phyloP scores from a whole-genome alignment of 1,140 invertebrate genomes.

The Penaeus japonicus region DNA sequence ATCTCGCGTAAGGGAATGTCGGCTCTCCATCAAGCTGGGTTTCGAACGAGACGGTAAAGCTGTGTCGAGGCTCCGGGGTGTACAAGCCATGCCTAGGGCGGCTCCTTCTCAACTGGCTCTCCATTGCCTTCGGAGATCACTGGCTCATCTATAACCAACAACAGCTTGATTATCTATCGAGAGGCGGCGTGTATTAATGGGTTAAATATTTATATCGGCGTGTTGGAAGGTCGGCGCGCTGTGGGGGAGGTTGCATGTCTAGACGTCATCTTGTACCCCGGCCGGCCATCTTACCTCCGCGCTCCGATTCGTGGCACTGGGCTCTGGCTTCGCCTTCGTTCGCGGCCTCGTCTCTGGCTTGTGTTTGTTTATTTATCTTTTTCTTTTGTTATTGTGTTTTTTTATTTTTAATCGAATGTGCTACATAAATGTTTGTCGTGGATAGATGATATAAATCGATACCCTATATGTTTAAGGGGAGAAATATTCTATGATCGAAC shows the following conservation, averaged over 20 bases:
- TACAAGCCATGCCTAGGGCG: background rate
- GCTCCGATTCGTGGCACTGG: conserved; percentile 12
- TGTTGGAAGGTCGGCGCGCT: conserved; percentile 33
- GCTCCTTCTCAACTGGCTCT: background rate
- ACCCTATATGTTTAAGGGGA: background rate
- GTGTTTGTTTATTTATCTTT: background rate
- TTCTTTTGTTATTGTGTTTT: background rate
- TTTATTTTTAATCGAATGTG: no score
- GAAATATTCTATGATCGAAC: background rate
- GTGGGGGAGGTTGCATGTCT: conserved; percentile 34
- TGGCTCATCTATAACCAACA: conserved; percentile 36
- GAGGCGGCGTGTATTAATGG: conserved; percentile 45
- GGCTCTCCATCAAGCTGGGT: conserved; percentile 15
- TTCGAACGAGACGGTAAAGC: no score
- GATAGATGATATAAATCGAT: background rate
- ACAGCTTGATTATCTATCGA: conserved; percentile 44
- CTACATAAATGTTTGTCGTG: no score
- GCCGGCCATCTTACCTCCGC: conserved; percentile 41
- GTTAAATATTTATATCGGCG: conserved; percentile 52
- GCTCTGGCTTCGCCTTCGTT: conserved; percentile 22
- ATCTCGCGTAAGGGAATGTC: conserved; percentile 31
- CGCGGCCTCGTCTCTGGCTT: background rate
- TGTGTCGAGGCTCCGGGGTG: no score
- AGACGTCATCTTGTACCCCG: conserved; percentile 40
- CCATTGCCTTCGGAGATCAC: background rate